Evolutionary conservation across 2,888 invertebrate species (phyloP), one percentile per base, ranked within the genome.

Genomic region (Ennomos fuscantarius): DNA sequence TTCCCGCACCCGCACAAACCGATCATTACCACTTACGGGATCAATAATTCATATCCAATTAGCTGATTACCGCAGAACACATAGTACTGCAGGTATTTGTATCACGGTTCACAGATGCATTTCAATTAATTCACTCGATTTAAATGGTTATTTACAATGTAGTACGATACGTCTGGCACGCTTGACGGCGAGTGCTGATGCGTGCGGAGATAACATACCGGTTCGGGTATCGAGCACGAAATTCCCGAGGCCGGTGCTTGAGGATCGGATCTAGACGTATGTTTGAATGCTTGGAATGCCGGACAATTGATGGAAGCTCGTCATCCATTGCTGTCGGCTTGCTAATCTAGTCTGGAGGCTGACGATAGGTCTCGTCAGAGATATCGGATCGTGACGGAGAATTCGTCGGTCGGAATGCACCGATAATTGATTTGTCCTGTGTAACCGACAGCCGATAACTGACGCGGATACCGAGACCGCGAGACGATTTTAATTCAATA

Each of bases 401-500:
- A 89, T 90, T 88, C 89, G 86, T 86, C 86, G 87, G 84, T 77
- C 79, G 82, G 91, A 89, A 92, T 92, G 89, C 86, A 83, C 76
- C 78, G 78, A 81, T 90, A 92, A 92, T 90, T 90, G 92, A 92
- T 91, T 92, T 86, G 91, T 90, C 89, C 89, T 87, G 84, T 84
- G 88, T 91, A 86, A 89, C 88, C 86, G 84, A 85, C 80, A 78
- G 77, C 68, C 77, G 74, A 76, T 78, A 86, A 89, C 84, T 86
- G 88, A 89, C 87, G 75, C 85, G 84, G 81, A 80, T 81, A 84
- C 83, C 79, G 84, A 24, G 3, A 6, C n/a, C 5, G 1, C 1
- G 24, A 83, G 82, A 82, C 79, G 78, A 84, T 83, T 81, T 72
- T 37, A 24, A 46, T 46, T 55, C 60, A 65, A 63, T 65, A 63